phyloP scores from a whole-genome alignment of 2,888 invertebrate species.

The Nemoura dubitans region DNA sequence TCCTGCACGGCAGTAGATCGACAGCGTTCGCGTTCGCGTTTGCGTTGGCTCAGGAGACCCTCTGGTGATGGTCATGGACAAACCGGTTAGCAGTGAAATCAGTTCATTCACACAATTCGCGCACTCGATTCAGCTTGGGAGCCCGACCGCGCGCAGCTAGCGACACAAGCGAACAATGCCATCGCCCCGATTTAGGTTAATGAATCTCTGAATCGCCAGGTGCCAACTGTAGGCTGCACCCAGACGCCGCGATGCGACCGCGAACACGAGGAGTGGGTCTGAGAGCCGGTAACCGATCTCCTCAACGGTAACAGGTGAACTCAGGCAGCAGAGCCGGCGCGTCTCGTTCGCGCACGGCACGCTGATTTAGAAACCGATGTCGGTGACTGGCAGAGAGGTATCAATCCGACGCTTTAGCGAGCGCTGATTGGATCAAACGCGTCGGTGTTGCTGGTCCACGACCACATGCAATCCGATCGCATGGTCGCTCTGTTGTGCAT shows the following conservation, averaged over 20 bases:
- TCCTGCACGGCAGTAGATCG: not conserved
- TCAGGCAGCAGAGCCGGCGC: not conserved
- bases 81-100: slow-evolving; percentile 12
- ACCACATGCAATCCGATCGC: not conserved
- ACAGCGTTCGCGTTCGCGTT: not conserved
- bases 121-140: not conserved
- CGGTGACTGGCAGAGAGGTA: not conserved
- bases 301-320: not conserved
- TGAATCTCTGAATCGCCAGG: not conserved
- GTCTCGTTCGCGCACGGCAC: not conserved
- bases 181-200: not conserved
- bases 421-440: not conserved
- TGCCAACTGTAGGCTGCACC: not conserved
- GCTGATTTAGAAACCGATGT: not conserved
- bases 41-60: not conserved
- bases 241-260: not conserved
- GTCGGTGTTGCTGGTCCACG: not conserved
- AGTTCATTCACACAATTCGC: slow-evolving; percentile 12
- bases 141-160: not conserved
- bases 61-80: not conserved
- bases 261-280: too few relatives aligned
- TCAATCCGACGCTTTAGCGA: not conserved
- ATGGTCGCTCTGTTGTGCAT: not conserved
- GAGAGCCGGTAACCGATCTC: not conserved
- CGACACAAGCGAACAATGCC: not conserved